Percentiles rank a stretch among this genome's conserved stretches.
These are phyloP conservation scores for Dynastes maya DNA, from an alignment of 2,888 invertebrate species.

Conservation along the genomic window DNA sequence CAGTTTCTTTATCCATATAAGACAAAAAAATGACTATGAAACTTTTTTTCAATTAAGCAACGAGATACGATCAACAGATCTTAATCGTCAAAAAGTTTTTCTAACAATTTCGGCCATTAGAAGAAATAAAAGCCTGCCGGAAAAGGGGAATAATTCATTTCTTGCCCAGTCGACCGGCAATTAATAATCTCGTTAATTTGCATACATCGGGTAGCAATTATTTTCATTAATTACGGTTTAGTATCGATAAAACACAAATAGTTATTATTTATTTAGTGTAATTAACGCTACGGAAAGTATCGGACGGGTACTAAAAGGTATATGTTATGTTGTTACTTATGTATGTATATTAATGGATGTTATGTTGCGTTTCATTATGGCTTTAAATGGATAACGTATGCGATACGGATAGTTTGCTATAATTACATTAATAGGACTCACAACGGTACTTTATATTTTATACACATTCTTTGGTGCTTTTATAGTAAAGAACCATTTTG, in stretches of 20 bases:
- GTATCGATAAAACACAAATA: conserved; percentile 1
- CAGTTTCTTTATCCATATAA: no score
- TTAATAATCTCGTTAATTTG: conserved; percentile 32
- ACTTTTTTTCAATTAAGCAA: conserved; percentile 10
- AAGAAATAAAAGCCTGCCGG: conserved; percentile 12
- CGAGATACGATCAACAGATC: conserved; percentile 10
- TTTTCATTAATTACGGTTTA: neutral
- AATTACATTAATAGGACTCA: no score
- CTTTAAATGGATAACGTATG: no score
- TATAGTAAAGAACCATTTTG: no score
- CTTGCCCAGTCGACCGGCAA: neutral
- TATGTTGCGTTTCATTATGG: no score
- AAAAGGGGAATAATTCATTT: conserved; percentile 14
- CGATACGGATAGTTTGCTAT: no score
- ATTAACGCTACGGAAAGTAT: no score
- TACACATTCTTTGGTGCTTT: no score
- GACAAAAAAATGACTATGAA: neutral
- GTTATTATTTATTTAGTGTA: neutral
- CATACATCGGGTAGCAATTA: conserved; percentile 14
- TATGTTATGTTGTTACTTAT: no score
- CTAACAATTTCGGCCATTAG: conserved; percentile 27
- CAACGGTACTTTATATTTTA: no score
- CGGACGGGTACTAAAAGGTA: no score
- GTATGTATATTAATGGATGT: no score
- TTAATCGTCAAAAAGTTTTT: conserved; percentile 14